phyloP scores from a whole-genome alignment of 2,113 vertebrate genomes.

The Bos taurus region DNA sequence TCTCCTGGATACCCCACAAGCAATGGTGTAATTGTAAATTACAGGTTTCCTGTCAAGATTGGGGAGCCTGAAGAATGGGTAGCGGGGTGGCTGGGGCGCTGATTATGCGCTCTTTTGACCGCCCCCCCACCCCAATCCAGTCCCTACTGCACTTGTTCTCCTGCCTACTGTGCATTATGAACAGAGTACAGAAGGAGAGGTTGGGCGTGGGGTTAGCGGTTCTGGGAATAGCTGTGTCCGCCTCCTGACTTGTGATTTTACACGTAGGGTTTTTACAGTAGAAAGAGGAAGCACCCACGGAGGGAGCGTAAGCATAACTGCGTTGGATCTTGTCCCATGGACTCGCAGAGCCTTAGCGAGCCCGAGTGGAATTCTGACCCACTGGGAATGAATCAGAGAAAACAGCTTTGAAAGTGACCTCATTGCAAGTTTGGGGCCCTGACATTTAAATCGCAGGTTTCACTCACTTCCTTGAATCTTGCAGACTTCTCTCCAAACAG shows the following conservation, averaged over 20 bases:
- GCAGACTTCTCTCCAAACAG: slow-evolving; percentile 77
- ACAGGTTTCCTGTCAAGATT: not conserved
- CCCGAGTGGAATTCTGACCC: not conserved
- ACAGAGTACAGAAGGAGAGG: not conserved
- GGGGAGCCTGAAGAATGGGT: not conserved
- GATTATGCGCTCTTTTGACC: fast-evolving
- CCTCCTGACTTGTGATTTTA: not conserved
- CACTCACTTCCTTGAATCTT: slow-evolving; percentile 71
- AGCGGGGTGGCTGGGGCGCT: not conserved
- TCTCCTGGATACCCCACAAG: not conserved
- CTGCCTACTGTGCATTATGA: not conserved
- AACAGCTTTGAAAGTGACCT: not conserved
- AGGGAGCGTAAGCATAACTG: not conserved
- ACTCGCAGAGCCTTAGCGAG: not conserved
- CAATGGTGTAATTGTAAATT: not conserved
- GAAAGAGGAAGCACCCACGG: not conserved
- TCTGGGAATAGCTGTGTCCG: not conserved
- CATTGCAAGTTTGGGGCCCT: not conserved
- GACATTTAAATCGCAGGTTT: not conserved
- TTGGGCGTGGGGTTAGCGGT: fast-evolving
- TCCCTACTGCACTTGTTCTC: not conserved
- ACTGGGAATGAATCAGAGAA: not conserved
- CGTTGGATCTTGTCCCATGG: not conserved
- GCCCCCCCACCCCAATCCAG: not conserved
- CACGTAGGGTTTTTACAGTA: not conserved